Evolutionary conservation across 2,888 invertebrate species (phyloP).

Genomic region (Parnassius smintheus): DNA sequence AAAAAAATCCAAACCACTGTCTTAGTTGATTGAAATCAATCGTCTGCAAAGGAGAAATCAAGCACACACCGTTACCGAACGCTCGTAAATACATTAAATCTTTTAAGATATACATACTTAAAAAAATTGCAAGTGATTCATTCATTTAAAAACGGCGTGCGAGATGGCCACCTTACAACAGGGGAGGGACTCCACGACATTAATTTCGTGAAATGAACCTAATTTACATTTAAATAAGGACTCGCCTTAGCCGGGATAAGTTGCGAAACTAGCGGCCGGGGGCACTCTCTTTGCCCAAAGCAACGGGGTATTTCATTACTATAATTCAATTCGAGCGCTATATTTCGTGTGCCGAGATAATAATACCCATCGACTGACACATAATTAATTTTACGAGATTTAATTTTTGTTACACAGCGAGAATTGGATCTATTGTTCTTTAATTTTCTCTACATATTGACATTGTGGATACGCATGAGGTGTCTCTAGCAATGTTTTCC

Average conservation of each 20-base stretch:
- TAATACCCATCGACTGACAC: slow-evolving; percentile 29
- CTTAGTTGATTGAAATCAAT: too few relatives aligned
- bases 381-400: slow-evolving; percentile 28
- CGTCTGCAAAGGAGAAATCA: not conserved
- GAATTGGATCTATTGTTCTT: slow-evolving; percentile 17
- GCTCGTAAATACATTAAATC: not conserved
- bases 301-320: slow-evolving; percentile 76
- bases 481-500: not conserved
- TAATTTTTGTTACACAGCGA: slow-evolving; percentile 15
- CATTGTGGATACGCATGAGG: not conserved
- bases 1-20: too few relatives aligned
- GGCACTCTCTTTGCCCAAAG: slow-evolving; percentile 72
- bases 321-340: slow-evolving; percentile 76
- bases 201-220: slow-evolving; percentile 94
- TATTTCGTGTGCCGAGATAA: slow-evolving; percentile 42
- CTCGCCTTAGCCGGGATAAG: slow-evolving; percentile 80
- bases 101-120: too few relatives aligned
- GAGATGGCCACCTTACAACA: slow-evolving; percentile 57
- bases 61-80: not conserved
- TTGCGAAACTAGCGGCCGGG: slow-evolving; percentile 79
- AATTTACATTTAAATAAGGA: slow-evolving; percentile 95
- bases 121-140: not conserved
- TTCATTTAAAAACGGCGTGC: slow-evolving; percentile 32
- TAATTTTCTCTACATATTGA: slow-evolving; percentile 12
- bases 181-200: slow-evolving; percentile 85